Evolutionary conservation across 2,113 vertebrate genomes (phyloP), one percentile per base, ranked within the genome.

Genomic region (Bombycilla garrulus): DNA sequence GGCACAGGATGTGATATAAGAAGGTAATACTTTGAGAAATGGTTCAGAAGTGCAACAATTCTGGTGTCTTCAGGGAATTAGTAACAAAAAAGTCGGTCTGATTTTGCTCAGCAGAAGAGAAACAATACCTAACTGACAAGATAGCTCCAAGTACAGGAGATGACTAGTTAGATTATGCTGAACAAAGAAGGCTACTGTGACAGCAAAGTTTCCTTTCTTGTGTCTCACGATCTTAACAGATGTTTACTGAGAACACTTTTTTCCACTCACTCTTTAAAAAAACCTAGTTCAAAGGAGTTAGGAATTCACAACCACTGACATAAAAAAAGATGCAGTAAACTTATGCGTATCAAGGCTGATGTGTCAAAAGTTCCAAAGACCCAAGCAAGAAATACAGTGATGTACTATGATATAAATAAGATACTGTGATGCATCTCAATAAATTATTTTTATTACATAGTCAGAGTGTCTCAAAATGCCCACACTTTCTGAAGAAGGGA

Each of bases 51-150:
- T 19, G 23, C 65, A 74, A 93, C 62, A 35, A 35, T 87, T 92
- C 45, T 70, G 74, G 24, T 81, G 93, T 94, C 95, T 91, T 81
- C 5, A 2, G 94, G 86, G 94, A 97, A 85, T 95, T 94, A 65
- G 61, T 82, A 92, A 77, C 62, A 90, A 48, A 87, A 86, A 90
- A 92, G 82, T 78, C 82, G 78, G 81, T 47, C 77, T 96, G 87
- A 97, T 95, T 95, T 86, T 92, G 57, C 69, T 95, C 40, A 76
- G 73, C 70, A 78, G 86, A 82, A 92, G 73, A 78, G 61, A 97
- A 92, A 94, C 72, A 88, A 95, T 93, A 92, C 89, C 90, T 94
- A 94, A 29, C 84, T 93, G 96, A 90, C 95, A 97, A 96, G 93
- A 96, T 88, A 96, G 58, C 84, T 94, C 54, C 70, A 81, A 88